phyloP scores from a whole-genome alignment of 1,140 invertebrate genomes.

The Brachionus asplanchnoidis region DNA sequence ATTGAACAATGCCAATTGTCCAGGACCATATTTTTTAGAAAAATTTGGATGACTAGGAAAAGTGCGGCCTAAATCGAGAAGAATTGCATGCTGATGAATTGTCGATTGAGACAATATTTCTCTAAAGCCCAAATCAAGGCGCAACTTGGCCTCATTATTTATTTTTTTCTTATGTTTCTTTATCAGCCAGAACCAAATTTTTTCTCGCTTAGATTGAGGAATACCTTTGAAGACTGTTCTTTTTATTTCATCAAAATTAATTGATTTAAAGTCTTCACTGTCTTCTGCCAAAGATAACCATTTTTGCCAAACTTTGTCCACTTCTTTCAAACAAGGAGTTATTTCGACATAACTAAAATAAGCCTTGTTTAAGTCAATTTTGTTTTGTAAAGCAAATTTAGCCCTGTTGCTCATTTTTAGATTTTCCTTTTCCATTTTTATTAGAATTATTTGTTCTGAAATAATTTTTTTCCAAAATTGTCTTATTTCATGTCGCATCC shows the following conservation, averaged over 20 bases:
- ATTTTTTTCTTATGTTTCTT: neutral
- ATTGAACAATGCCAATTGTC: constrained; percentile 86
- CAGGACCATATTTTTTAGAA: constrained; percentile 74
- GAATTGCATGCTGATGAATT: constrained; percentile 38
- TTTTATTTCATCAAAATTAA: neutral
- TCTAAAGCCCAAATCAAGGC: neutral
- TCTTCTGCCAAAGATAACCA: neutral
- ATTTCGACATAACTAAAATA: constrained; percentile 31
- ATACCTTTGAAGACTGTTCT: constrained; percentile 17
- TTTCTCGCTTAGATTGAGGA: neutral
- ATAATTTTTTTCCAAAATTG: constrained; percentile 40
- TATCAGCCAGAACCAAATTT: constrained; percentile 38
- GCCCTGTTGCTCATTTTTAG: neutral
- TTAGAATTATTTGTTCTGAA: constrained; percentile 29
- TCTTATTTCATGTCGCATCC: neutral
- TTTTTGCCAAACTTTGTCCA: constrained; percentile 18
- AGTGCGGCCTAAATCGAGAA: constrained; percentile 62
- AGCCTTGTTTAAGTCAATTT: neutral
- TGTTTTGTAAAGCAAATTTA: neutral
- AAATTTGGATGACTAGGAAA: constrained; percentile 91
- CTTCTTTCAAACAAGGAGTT: constrained; percentile 22
- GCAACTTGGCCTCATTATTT: neutral
- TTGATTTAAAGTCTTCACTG: neutral
- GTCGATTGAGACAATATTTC: constrained; percentile 16
- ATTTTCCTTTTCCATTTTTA: constrained; percentile 40